These are phyloP conservation scores for Danio kyathit DNA, from an alignment of 2,797 vertebrate genomes.

Conservation along the genomic window DNA sequence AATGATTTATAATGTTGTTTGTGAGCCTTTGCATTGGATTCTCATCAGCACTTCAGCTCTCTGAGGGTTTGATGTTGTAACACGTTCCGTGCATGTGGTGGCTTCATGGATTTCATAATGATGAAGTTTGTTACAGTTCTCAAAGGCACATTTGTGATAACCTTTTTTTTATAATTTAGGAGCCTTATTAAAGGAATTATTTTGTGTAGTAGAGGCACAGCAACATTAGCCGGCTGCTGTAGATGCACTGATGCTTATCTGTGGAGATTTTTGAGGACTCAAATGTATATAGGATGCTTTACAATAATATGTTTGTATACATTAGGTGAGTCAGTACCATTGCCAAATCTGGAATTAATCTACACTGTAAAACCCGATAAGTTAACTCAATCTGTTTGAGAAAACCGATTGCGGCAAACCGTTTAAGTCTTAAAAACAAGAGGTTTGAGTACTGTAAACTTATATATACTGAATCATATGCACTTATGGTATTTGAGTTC, in stretches of 20 bases:
- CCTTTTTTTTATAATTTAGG: not conserved
- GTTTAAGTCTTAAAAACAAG: too few species aligned
- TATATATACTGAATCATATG: too few species aligned
- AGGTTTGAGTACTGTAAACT: too few species aligned
- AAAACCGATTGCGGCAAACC: too few species aligned
- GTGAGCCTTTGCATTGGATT: constrained; percentile 17
- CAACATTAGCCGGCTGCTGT: not conserved
- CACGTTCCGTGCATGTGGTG: not conserved
- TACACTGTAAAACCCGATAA: too few species aligned
- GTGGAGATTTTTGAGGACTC: not conserved
- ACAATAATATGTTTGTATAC: too few species aligned
- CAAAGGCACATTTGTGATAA: constrained; percentile 14
- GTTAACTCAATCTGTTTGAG: too few species aligned
- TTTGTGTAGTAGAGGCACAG: not conserved
- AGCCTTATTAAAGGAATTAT: not conserved
- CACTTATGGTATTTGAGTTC: too few species aligned
- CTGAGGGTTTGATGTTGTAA: constrained; percentile 7
- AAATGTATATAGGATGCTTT: too few species aligned
- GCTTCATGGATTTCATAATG: not conserved
- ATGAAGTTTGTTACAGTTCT: constrained; percentile 26
- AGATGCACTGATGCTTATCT: constrained; percentile 5
- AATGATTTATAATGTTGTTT: constrained; percentile 37
- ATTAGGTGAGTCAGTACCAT: too few species aligned
- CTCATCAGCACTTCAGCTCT: constrained; percentile 16
- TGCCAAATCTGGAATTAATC: too few species aligned